phyloP scores from a whole-genome alignment of 2,797 vertebrate species.

The Setipinna tenuifilis region DNA sequence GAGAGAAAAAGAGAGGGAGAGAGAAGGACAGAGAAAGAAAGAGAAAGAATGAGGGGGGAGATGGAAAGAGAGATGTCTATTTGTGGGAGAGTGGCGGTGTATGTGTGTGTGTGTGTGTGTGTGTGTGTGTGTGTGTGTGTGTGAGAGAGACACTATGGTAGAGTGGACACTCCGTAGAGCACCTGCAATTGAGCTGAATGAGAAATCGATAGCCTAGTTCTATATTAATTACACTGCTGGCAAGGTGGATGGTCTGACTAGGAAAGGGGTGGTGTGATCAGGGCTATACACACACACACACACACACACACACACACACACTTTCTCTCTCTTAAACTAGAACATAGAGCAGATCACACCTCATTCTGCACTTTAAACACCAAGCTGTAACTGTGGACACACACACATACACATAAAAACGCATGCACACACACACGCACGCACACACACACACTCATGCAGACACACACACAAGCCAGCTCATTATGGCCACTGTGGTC shows the following conservation, averaged over 20 bases:
- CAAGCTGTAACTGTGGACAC: conserved; percentile 19
- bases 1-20: not conserved
- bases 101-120: too few species aligned
- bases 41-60: not conserved
- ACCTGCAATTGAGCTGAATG: conserved; percentile 51
- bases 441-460: too few species aligned
- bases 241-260: conserved; percentile 36
- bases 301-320: too few species aligned
- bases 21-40: not conserved
- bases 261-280: conserved; percentile 47
- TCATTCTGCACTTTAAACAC: conserved; percentile 29
- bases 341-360: not conserved
- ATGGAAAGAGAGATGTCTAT: conserved; percentile 47
- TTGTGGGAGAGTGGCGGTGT: conserved; percentile 44
- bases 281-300: not conserved
- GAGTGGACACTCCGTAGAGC: conserved; percentile 45
- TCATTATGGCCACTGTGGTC: conserved; percentile 45
- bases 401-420: too few species aligned
- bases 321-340: not conserved
- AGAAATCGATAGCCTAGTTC: conserved; percentile 65
- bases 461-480: not conserved
- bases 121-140: too few species aligned
- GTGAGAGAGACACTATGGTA: too few species aligned
- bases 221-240: conserved; percentile 63
- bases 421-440: too few species aligned